Evolutionary conservation across 2,797 vertebrate species (phyloP).

Genomic region (Synaphobranchus kaupii): DNA sequence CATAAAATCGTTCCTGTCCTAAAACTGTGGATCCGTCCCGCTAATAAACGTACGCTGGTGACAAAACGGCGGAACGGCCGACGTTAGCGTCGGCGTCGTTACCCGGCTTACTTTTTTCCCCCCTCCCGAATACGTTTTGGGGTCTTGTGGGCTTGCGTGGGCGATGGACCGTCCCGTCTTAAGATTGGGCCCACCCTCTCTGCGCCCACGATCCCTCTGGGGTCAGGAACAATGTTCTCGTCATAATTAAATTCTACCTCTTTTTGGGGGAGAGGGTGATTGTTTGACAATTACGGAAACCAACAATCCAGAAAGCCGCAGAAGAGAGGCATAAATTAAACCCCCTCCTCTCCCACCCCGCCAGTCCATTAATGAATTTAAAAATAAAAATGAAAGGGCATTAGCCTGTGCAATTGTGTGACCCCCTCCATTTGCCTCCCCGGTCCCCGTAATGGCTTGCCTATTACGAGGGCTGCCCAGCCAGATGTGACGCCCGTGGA

Average conservation of each 20-base stretch:
- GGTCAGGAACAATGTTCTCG: slow-evolving; percentile 66
- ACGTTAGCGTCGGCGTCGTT: not conserved
- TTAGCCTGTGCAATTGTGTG: slow-evolving; percentile 68
- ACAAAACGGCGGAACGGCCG: not conserved
- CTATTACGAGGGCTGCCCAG: slow-evolving; percentile 23
- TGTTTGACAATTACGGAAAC: slow-evolving; percentile 87
- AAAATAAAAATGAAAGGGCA: slow-evolving; percentile 71
- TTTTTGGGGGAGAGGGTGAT: slow-evolving; percentile 47
- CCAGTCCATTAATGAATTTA: slow-evolving; percentile 72
- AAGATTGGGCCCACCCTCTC: slow-evolving; percentile 57
- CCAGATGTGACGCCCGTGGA: slow-evolving; percentile 17
- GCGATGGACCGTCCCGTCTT: slow-evolving; percentile 49
- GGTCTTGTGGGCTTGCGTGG: slow-evolving; percentile 37
- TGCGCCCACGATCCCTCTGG: slow-evolving; percentile 57
- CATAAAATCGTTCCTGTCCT: not conserved
- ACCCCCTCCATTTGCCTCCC: slow-evolving; percentile 56
- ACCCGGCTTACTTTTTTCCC: not conserved
- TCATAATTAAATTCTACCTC: slow-evolving; percentile 72
- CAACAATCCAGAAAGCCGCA: slow-evolving; percentile 91
- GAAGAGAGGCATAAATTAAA: slow-evolving; percentile 83
- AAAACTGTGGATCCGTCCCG: not conserved
- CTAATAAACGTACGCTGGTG: not conserved
- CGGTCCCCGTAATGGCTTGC: slow-evolving; percentile 41
- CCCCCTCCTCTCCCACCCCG: slow-evolving; percentile 50
- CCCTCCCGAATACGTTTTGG: not conserved